Evolutionary conservation across 2,113 vertebrate species (phyloP).

Genomic region (Cochlearius cochlearius): DNA sequence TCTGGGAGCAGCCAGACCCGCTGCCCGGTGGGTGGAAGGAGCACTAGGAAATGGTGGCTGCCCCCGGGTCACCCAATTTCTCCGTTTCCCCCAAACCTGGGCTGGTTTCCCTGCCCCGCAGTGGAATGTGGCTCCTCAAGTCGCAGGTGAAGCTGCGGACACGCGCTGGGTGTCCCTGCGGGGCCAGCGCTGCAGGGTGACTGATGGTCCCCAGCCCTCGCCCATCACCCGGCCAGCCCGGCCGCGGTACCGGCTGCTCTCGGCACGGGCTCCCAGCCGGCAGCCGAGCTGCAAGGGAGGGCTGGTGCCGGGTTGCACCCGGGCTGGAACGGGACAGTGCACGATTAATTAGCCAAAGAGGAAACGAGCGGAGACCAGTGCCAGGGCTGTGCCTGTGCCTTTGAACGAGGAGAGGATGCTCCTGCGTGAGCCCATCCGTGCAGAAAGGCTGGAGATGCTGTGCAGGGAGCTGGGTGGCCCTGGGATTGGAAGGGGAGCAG

Average conservation of each 20-base stretch:
- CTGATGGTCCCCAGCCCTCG: neutral
- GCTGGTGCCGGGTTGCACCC: neutral
- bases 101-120: neutral
- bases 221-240: neutral
- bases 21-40: neutral
- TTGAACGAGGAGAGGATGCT: fast-evolving
- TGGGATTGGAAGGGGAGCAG: fast-evolving
- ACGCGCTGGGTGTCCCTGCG: neutral
- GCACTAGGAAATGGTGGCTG: fast-evolving
- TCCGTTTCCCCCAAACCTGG: fast-evolving
- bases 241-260: neutral
- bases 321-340: fast-evolving
- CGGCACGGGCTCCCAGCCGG: neutral
- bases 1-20: neutral
- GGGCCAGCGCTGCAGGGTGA: fast-evolving
- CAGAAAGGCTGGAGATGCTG: neutral
- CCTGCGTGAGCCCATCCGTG: fast-evolving
- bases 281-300: neutral
- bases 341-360: neutral
- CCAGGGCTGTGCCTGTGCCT: neutral
- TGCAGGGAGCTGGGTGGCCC: neutral
- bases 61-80: neutral
- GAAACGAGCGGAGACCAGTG: neutral
- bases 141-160: neutral
- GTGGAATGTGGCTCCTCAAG: neutral